phyloP scores from a whole-genome alignment of 1,140 invertebrate species.

The Neuroterus valhalla region DNA sequence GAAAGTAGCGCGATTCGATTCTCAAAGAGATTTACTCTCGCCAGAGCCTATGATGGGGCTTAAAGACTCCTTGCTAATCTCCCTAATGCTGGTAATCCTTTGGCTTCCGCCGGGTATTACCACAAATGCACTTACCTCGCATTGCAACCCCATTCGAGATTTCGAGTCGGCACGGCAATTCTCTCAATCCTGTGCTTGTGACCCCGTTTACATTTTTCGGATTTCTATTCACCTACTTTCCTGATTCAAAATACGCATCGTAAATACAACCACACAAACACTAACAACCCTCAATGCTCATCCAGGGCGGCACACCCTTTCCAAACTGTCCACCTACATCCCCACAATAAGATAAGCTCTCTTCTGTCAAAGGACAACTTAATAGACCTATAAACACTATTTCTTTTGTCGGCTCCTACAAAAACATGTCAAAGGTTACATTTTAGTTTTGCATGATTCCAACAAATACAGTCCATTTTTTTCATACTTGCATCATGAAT shows the following conservation, averaged over 20 bases:
- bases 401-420: conserved; percentile 34
- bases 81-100: conserved; percentile 70
- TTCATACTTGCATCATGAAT: too few species aligned
- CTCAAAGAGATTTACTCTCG: conserved; percentile 55
- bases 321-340: conserved; percentile 37
- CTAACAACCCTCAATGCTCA: conserved; percentile 32
- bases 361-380: conserved; percentile 34
- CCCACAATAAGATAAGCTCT: conserved; percentile 36
- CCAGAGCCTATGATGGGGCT: conserved; percentile 44
- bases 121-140: conserved; percentile 64
- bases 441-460: neutral
- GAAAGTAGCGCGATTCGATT: conserved; percentile 49
- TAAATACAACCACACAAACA: too few species aligned
- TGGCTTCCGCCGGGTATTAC: conserved; percentile 67
- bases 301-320: conserved; percentile 20
- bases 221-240: conserved; percentile 38
- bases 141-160: conserved; percentile 32
- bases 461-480: too few species aligned
- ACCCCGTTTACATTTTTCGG: conserved; percentile 61
- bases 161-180: too few species aligned
- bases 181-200: too few species aligned
- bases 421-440: neutral
- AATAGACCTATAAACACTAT: conserved; percentile 17
- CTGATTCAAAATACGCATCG: conserved; percentile 46
- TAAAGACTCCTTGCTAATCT: conserved; percentile 62